These are phyloP conservation scores for Stegastes partitus DNA, from an alignment of 2,113 vertebrate species.

Conservation along the genomic window DNA sequence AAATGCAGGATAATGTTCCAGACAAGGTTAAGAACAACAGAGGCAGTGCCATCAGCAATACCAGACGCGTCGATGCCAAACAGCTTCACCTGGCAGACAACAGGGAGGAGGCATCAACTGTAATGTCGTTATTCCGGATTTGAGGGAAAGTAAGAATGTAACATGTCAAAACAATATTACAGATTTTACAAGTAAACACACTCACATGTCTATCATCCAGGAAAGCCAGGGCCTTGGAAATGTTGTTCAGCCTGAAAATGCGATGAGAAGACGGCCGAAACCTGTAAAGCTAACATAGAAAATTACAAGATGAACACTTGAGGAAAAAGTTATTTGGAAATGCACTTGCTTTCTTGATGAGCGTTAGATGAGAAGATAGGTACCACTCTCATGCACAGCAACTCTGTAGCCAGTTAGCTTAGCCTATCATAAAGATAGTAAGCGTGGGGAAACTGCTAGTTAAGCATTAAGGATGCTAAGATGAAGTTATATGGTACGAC, in stretches of 20 bases:
- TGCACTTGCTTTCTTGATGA: no score
- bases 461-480: no score
- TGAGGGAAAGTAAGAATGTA: background rate
- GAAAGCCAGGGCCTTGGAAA: slow-evolving; percentile 92
- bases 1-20: slow-evolving; percentile 96
- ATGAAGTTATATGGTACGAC: no score
- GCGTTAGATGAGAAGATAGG: no score
- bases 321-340: no score
- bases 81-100: slow-evolving; percentile 88
- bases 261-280: slow-evolving; percentile 91
- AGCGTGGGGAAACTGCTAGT: no score
- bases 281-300: slow-evolving; percentile 87
- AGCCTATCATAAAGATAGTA: no score
- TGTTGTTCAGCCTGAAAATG: slow-evolving; percentile 95
- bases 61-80: slow-evolving; percentile 91
- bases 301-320: background rate
- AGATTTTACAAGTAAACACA: slow-evolving; percentile 25
- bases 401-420: background rate
- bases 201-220: slow-evolving; percentile 94
- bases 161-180: background rate
- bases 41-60: slow-evolving; percentile 92
- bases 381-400: no score
- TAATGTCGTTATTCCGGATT: slow-evolving; percentile 6
- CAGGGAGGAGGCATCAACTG: background rate
- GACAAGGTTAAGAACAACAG: slow-evolving; percentile 91